Evolutionary conservation across 2,113 vertebrate species (phyloP).

Genomic region (Datnioides undecimradiatus): DNA sequence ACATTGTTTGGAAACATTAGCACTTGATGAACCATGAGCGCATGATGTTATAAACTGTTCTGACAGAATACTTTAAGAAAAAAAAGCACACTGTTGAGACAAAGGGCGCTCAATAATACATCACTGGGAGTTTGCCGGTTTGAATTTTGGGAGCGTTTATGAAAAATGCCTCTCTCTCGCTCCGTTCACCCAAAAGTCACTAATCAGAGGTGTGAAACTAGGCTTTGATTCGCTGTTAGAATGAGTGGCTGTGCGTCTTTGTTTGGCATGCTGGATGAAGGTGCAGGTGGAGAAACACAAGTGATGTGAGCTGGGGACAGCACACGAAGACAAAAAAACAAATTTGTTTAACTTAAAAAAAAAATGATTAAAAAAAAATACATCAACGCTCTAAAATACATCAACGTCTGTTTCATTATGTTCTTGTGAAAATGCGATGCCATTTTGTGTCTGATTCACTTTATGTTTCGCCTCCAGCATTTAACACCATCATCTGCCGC

Average conservation of each 20-base stretch:
- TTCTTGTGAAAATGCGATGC: not conserved
- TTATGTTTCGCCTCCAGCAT: not conserved
- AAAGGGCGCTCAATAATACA: not conserved
- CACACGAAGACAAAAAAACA: too few species aligned
- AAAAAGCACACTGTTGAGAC: not conserved
- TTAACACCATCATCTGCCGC: not conserved
- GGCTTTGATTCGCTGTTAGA: conserved; percentile 1
- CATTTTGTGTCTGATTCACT: not conserved
- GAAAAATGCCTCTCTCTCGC: not conserved
- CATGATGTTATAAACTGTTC: not conserved
- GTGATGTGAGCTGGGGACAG: too few species aligned
- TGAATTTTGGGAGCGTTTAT: not conserved
- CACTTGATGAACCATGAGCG: not conserved
- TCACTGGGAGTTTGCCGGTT: not conserved
- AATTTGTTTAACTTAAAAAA: too few species aligned
- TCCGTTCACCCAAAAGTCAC: not conserved
- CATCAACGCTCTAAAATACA: not conserved
- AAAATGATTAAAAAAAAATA: too few species aligned
- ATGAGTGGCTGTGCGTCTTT: not conserved
- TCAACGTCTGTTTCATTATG: not conserved
- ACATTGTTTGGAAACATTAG: not conserved
- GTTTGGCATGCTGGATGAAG: not conserved
- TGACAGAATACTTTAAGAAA: not conserved
- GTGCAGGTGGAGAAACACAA: not conserved
- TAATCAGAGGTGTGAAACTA: conserved; percentile 24